These are phyloP conservation scores for Neosalanx taihuensis DNA, from an alignment of 2,797 vertebrate species.

Conservation along the genomic window DNA sequence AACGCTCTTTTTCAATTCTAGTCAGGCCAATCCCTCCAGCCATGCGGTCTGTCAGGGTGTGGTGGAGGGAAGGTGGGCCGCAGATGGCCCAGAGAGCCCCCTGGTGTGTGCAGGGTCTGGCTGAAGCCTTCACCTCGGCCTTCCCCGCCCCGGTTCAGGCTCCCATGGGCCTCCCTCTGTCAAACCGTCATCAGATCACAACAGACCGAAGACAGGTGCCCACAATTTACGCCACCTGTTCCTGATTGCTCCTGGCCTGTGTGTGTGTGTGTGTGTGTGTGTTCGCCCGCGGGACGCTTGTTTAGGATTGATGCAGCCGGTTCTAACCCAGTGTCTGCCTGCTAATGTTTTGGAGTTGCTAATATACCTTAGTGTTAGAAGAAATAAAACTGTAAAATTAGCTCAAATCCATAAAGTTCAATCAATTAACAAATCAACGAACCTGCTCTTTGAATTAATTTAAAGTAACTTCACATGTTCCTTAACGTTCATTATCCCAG, in stretches of 20 bases:
- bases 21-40: neutral
- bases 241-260: neutral
- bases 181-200: conserved; percentile 18
- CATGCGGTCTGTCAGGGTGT: neutral
- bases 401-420: too few species aligned
- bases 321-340: neutral
- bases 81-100: conserved; percentile 1
- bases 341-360: neutral
- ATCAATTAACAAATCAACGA: too few species aligned
- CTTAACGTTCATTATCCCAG: too few species aligned
- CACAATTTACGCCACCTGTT: conserved; percentile 21
- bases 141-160: neutral
- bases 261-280: neutral
- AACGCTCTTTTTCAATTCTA: too few species aligned
- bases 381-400: neutral
- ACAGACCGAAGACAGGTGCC: conserved; percentile 20
- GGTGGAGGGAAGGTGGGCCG: neutral
- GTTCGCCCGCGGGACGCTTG: neutral
- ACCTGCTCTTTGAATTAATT: too few species aligned
- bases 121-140: conserved; percentile 15
- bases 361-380: neutral
- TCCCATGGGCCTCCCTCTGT: conserved; percentile 11
- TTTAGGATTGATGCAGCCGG: conserved; percentile 6
- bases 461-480: too few species aligned
- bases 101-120: conserved; percentile 1